phyloP scores from a whole-genome alignment of 1,140 invertebrate species.

The Potamilus streckersoni region DNA sequence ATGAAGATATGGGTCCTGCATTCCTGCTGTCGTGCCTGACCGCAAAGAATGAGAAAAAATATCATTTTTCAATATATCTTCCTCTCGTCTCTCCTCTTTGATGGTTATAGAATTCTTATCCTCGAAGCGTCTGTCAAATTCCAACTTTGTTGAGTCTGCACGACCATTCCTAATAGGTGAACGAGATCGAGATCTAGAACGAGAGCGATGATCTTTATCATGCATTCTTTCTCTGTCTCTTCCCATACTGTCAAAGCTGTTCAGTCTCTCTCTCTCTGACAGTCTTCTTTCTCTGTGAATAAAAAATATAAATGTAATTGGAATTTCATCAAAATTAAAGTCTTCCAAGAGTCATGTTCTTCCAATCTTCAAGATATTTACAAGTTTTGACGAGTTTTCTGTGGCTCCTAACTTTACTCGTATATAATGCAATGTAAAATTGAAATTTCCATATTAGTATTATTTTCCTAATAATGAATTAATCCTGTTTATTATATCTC shows the following conservation, averaged over 20 bases:
- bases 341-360: no score
- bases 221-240: conserved; percentile 28
- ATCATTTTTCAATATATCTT: conserved; percentile 29
- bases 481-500: no score
- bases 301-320: background rate
- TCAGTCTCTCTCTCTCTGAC: conserved; percentile 32
- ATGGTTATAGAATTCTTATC: conserved; percentile 44
- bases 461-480: no score
- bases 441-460: no score
- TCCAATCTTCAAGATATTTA: no score
- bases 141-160: conserved; percentile 41
- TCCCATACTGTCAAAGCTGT: conserved; percentile 7
- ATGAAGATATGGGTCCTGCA: conserved; percentile 28
- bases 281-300: conserved; percentile 37
- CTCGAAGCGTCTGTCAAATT: conserved; percentile 38
- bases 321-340: no score
- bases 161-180: conserved; percentile 55
- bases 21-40: no score
- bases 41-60: background rate
- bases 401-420: no score
- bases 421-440: no score
- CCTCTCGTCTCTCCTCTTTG: conserved; percentile 53
- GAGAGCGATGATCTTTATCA: conserved; percentile 29
- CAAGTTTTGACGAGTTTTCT: no score
- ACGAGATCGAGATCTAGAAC: conserved; percentile 44